A percentile compares a stretch with the other conserved stretches of the same genome.
phyloP scores from a whole-genome alignment of 2,888 invertebrate species.

The Diadegma fenestrale region DNA sequence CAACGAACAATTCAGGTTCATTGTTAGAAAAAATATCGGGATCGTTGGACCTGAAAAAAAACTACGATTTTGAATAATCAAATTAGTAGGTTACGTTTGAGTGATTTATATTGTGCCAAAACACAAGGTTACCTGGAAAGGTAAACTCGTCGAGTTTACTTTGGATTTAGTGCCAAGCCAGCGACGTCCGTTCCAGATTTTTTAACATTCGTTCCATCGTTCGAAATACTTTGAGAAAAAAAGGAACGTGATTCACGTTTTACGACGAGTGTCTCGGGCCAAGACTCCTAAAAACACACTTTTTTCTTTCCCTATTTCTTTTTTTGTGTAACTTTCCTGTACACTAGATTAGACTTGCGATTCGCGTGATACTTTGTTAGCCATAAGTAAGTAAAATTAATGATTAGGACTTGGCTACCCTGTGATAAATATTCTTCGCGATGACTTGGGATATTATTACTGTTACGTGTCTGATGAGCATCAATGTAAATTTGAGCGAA shows the following conservation, averaged over 20 bases:
- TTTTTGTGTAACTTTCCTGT: conserved; percentile 4
- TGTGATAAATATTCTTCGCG: conserved; percentile 16
- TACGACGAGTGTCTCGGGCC: neutral
- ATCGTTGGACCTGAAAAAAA: neutral
- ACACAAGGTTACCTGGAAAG: neutral
- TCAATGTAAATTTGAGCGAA: neutral
- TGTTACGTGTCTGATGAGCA: neutral
- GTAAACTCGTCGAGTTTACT: neutral
- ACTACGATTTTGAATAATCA: neutral
- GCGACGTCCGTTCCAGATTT: neutral
- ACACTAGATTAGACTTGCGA: neutral
- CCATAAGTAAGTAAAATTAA: neutral
- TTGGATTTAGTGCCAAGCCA: neutral
- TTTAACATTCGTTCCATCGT: neutral
- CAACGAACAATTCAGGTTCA: neutral
- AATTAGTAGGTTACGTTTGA: neutral
- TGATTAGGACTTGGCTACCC: neutral
- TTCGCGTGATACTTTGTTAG: conserved; percentile 16
- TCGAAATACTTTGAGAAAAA: neutral
- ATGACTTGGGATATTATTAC: neutral
- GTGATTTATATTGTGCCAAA: neutral
- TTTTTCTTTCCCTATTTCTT: neutral
- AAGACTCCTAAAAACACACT: neutral
- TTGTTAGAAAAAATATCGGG: neutral
- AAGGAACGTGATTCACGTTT: neutral